Evolutionary conservation across 2,888 invertebrate species (phyloP).

Genomic region (Siphlonurus alternatus): DNA sequence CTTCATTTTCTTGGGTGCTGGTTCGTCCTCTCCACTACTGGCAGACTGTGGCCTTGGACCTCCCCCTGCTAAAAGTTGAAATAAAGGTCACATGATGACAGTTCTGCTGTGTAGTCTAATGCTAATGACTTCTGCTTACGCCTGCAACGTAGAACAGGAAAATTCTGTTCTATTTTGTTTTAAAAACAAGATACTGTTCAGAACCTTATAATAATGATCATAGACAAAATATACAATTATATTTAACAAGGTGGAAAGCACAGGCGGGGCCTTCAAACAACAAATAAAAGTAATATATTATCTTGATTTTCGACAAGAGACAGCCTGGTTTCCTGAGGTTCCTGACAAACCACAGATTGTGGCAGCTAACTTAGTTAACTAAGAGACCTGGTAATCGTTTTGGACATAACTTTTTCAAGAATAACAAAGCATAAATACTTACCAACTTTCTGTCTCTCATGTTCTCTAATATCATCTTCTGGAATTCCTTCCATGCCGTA

Average conservation of each 20-base stretch:
- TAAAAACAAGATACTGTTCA: too few species aligned
- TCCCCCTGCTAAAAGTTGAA: constrained; percentile 22
- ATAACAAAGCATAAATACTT: constrained; percentile 6
- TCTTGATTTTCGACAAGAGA: too few species aligned
- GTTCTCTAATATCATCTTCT: constrained; percentile 81
- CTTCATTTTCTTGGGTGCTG: constrained; percentile 51
- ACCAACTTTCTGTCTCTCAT: constrained; percentile 62
- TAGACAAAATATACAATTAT: background rate
- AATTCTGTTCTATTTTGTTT: too few species aligned
- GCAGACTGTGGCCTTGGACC: constrained; percentile 37
- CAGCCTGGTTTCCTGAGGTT: too few species aligned
- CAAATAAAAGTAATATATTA: too few species aligned
- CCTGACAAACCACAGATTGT: too few species aligned
- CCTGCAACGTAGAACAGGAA: too few species aligned
- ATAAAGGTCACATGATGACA: constrained; percentile 9
- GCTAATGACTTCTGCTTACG: background rate
- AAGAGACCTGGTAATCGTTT: too few species aligned
- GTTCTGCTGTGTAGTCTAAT: background rate
- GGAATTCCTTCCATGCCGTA: constrained; percentile 99
- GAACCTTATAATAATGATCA: too few species aligned
- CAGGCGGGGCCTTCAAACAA: too few species aligned
- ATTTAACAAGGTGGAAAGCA: background rate
- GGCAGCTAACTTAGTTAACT: too few species aligned
- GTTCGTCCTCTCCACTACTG: constrained; percentile 73
- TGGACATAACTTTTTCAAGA: too few species aligned